These are phyloP conservation scores for Hanleya hanleyi DNA, from an alignment of 2,888 invertebrate species.

Conservation along the genomic window DNA sequence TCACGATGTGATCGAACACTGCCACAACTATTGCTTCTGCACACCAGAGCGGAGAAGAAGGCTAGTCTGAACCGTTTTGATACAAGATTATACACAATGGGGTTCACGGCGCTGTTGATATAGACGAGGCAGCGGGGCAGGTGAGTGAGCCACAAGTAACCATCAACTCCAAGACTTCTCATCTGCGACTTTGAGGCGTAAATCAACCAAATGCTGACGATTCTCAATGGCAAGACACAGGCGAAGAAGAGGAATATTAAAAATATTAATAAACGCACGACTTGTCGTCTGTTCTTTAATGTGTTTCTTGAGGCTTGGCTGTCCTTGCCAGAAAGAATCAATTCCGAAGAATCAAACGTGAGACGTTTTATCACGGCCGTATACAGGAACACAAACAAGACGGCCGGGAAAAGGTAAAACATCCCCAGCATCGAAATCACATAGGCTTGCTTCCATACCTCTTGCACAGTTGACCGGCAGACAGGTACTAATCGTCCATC, in stretches of 20 bases:
- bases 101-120: background rate
- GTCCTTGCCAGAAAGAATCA: background rate
- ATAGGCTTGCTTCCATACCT: constrained; percentile 1
- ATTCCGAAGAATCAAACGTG: background rate
- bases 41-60: background rate
- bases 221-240: background rate
- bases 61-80: constrained; percentile 1
- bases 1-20: background rate
- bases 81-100: constrained; percentile 1
- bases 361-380: background rate
- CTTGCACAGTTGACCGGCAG: background rate
- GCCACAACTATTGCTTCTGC: too few relatives aligned
- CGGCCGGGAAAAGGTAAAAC: background rate
- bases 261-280: background rate
- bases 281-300: background rate
- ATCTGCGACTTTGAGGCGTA: background rate
- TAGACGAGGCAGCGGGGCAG: background rate
- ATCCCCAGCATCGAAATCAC: background rate
- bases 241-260: background rate
- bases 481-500: background rate
- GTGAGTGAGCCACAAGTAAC: background rate
- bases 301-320: background rate
- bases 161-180: background rate
- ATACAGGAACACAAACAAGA: background rate
- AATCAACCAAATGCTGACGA: constrained; percentile 5